phyloP scores from a whole-genome alignment of 35 echinoderm and acorn worm species.

The Anneissia japonica region DNA sequence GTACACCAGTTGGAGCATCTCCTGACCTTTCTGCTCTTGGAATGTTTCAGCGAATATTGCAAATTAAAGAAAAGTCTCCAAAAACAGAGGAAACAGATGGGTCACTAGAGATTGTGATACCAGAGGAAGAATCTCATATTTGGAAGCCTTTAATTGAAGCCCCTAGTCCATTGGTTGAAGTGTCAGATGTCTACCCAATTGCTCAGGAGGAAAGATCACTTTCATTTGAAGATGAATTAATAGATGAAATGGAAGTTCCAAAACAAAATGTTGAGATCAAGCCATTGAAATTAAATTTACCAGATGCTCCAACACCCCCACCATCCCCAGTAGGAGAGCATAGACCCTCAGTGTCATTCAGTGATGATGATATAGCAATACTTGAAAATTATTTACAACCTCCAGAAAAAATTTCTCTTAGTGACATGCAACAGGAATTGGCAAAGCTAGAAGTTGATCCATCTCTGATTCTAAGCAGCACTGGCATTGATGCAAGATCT shows the following conservation, averaged over 20 bases:
- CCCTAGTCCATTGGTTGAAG: background rate
- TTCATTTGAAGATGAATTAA: constrained; percentile 2
- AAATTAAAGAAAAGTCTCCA: background rate
- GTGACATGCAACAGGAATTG: background rate
- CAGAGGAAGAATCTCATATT: background rate
- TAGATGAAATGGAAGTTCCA: background rate
- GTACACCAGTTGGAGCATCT: constrained; percentile 4
- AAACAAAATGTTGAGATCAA: background rate
- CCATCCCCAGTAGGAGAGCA: background rate
- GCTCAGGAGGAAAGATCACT: background rate
- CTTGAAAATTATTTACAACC: background rate
- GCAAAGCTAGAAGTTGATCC: background rate
- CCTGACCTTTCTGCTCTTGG: constrained; percentile 19
- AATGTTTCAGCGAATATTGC: background rate
- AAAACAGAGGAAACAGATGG: background rate
- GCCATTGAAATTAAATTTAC: background rate
- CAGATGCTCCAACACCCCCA: background rate
- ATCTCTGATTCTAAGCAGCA: background rate
- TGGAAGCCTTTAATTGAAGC: background rate
- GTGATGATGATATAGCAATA: background rate
- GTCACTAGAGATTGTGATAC: background rate
- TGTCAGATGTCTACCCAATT: background rate
- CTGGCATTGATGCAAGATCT: background rate
- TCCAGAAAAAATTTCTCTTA: background rate
- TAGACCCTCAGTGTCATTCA: background rate